Evolutionary conservation across 2,797 vertebrate genomes (phyloP), one percentile per base, ranked within the genome.

Genomic region (Falco concolor): DNA sequence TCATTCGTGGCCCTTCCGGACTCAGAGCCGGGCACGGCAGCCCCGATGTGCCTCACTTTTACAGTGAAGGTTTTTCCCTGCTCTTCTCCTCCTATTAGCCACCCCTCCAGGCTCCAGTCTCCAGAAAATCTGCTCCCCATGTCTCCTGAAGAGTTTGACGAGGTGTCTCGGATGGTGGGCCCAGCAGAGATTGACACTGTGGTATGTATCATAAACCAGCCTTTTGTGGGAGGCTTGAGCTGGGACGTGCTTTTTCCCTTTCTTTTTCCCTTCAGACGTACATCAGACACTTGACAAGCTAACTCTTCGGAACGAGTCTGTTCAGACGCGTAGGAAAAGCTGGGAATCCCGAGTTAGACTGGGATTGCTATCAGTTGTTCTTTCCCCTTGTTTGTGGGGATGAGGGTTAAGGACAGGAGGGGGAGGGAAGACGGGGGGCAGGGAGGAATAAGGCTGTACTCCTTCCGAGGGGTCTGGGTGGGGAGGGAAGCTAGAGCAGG

Each of bases 91-190:
- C 47, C 25, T 60, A 3, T 17, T 69, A 99, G 98, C 30, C 98
- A 98, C 75, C 97, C 98, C 11, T 98, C 98, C 36, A 98, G 98
- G 87, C 98, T 98, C 56, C 98, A 98, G 88, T 96, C 87, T 57
- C 97, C 98, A 10, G 98, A 99, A 32, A 98, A 97, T 73, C 98
- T 99, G 69, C 97, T 99, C 28, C 99, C 99, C 34, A 98, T 99
- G 98, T 99, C 99, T 32, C 98, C 98, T 0, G 99, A 99, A 30
- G 99, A 98, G 52, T 99, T 98, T 54, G 98, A 97, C 5, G 98
- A 95, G 49, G 95, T 99, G 81, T 97, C 98, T 49, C 97, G 97
- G 75, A 97, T 96, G 8, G 97, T 99, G 76, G 97, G 97, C n/a
- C 63, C 97, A 2, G 96, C 98, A 16, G 98, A 99, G 82, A 97